Evolutionary conservation across 2,888 invertebrate genomes (phyloP).

Genomic region (Galerucella calmariensis): DNA sequence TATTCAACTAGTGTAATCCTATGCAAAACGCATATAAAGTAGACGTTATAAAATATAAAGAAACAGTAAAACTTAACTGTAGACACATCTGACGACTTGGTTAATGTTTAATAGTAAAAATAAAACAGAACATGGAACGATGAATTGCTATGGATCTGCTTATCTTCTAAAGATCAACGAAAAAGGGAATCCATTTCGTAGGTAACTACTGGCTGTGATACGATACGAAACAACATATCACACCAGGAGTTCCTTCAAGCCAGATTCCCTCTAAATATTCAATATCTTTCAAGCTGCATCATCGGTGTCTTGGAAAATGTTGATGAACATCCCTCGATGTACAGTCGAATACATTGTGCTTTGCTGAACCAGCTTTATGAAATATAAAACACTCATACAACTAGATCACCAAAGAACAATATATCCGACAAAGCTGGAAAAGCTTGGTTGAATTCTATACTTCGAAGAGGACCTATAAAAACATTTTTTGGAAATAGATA

Average conservation of each 20-base stretch:
- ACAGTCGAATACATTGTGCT: slow-evolving; percentile 64
- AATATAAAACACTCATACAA: slow-evolving; percentile 63
- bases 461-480: not conserved
- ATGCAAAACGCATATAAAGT: too few relatives aligned
- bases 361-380: slow-evolving; percentile 67
- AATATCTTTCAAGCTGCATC: not conserved
- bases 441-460: slow-evolving; percentile 37
- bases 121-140: too few relatives aligned
- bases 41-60: too few relatives aligned
- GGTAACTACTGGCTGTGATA: slow-evolving; percentile 68
- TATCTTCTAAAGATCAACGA: slow-evolving; percentile 13
- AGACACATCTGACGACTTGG: too few relatives aligned
- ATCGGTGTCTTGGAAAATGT: not conserved
- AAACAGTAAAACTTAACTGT: too few relatives aligned
- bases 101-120: too few relatives aligned
- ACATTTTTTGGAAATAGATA: not conserved
- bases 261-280: slow-evolving; percentile 59
- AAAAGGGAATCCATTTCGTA: slow-evolving; percentile 62
- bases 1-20: too few relatives aligned
- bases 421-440: slow-evolving; percentile 56
- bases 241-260: slow-evolving; percentile 67
- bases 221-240: slow-evolving; percentile 63
- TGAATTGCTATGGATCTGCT: not conserved
- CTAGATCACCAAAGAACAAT: slow-evolving; percentile 67
- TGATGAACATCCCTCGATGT: slow-evolving; percentile 49